These are phyloP conservation scores for Hylaea fasciaria DNA, from an alignment of 2,888 invertebrate genomes.

Conservation along the genomic window DNA sequence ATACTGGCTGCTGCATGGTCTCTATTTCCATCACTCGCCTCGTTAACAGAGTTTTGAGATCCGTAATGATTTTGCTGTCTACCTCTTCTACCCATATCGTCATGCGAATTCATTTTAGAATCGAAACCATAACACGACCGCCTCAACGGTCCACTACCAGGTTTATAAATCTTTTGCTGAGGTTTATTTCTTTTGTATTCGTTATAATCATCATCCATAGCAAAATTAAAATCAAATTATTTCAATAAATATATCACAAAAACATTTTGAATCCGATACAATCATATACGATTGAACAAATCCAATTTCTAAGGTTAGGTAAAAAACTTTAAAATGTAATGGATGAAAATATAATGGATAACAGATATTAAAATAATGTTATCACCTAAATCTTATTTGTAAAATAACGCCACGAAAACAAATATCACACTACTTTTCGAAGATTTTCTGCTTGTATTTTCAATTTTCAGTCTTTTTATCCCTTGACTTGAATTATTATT, in stretches of 20 bases:
- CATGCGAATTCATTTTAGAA: constrained; percentile 81
- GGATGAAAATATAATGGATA: constrained; percentile 30
- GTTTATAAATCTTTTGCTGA: constrained; percentile 89
- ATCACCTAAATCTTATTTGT: constrained; percentile 13
- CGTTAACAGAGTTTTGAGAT: constrained; percentile 73
- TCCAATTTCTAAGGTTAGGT: constrained; percentile 40
- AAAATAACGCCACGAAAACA: constrained; percentile 15
- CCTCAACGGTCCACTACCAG: constrained; percentile 90
- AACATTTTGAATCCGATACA: constrained; percentile 47
- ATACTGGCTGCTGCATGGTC: constrained; percentile 56
- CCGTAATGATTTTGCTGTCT: constrained; percentile 69
- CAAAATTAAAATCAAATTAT: constrained; percentile 63
- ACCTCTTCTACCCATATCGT: constrained; percentile 63
- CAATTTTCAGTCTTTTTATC: constrained; percentile 26
- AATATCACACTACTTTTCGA: constrained; percentile 11
- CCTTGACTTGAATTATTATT: constrained; percentile 6
- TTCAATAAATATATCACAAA: constrained; percentile 57
- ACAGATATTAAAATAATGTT: constrained; percentile 19
- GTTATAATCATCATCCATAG: constrained; percentile 84
- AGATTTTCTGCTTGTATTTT: constrained; percentile 28
- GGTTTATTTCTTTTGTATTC: constrained; percentile 87
- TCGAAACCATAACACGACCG: constrained; percentile 87
- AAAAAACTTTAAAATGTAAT: constrained; percentile 25
- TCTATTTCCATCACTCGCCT: constrained; percentile 59
- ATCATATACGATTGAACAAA: constrained; percentile 37